Percentiles rank a stretch among this genome's conserved stretches.
Conservation (phyloP, 2,113 vertebrate genomes). For the Hoplias malabaricus region DNA sequence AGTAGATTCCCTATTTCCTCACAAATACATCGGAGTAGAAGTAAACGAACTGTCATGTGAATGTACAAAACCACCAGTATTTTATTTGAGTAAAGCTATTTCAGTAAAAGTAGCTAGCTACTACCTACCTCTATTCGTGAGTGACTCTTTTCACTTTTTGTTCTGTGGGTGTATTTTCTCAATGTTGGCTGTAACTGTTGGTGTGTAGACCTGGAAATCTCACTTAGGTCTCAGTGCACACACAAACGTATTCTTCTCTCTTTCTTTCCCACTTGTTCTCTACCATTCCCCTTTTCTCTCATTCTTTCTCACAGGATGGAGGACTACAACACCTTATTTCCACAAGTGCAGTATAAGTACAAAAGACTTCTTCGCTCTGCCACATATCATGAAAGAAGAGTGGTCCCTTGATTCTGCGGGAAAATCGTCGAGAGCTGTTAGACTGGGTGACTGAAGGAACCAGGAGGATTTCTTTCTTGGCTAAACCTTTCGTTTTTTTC, state of each 20-base stretch:
- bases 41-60: too few relatives aligned
- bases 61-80: too few relatives aligned
- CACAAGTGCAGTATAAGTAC: constrained; percentile 83
- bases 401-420: constrained; percentile 76
- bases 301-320: constrained; percentile 75
- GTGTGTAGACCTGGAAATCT: constrained; percentile 67
- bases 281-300: constrained; percentile 38
- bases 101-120: too few relatives aligned
- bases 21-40: too few relatives aligned
- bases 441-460: constrained; percentile 69
- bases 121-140: too few relatives aligned
- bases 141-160: constrained; percentile 44
- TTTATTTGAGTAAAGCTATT: too few relatives aligned
- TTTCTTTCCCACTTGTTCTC: constrained; percentile 24
- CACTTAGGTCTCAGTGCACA: constrained; percentile 56
- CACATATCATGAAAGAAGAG: constrained; percentile 81
- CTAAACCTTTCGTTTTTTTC: constrained; percentile 44
- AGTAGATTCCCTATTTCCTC: too few relatives aligned
- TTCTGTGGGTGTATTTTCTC: constrained; percentile 66
- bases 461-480: constrained; percentile 58
- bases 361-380: constrained; percentile 78
- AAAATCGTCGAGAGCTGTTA: constrained; percentile 70
- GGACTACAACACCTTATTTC: constrained; percentile 80
- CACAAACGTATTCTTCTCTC: constrained; percentile 44
- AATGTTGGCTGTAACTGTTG: constrained; percentile 74